Evolutionary conservation across 1,140 invertebrate species (phyloP), one percentile per base, ranked within the genome.

Genomic region (Nebria ingens): DNA sequence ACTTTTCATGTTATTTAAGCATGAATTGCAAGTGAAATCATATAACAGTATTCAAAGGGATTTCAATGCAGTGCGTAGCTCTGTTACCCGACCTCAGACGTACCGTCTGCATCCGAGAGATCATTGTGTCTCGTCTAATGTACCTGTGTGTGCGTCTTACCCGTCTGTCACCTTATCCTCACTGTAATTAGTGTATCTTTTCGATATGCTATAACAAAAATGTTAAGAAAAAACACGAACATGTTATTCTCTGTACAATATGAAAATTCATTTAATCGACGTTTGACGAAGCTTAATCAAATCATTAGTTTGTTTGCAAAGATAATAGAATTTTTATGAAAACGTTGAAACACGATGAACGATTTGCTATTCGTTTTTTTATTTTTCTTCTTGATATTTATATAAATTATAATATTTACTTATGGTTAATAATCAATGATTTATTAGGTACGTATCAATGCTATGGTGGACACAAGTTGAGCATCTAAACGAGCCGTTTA

Each of bases 141-240:
- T 82, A 77, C 78, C 79, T 73, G 78, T 82, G 81, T 82, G 80
- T 82, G 78, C 79, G 80, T 82, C 80, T 81, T 68, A 79, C 77
- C 79, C 74, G 61, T 59, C 62, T 62, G 62, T 65, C 61, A 60
- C 40, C 40, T 45, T 45, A 45, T 45, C 40, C 40, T 17, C 15
- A 9, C 4, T 6, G n/a, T 34, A n/a, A 34, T n/a, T 9, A 34
- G 25, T 34, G n/a, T 34, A 34, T 34, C 25, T 9, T 34, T 34
- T n/a, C n/a, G 25, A 34, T 34, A 34, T 34, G 25, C 25, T 34
- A n/a, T n/a, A 34, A 34, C n/a, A n/a, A n/a, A n/a, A n/a, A n/a
- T n/a, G n/a, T n/a, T n/a, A n/a, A n/a, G n/a, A n/a, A n/a, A n/a
- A n/a, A n/a, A n/a, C n/a, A n/a, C n/a, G n/a, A n/a, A n/a, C n/a